These are phyloP conservation scores for Ceyx cyanopectus DNA, from an alignment of 2,113 vertebrate genomes.

Conservation along the genomic window DNA sequence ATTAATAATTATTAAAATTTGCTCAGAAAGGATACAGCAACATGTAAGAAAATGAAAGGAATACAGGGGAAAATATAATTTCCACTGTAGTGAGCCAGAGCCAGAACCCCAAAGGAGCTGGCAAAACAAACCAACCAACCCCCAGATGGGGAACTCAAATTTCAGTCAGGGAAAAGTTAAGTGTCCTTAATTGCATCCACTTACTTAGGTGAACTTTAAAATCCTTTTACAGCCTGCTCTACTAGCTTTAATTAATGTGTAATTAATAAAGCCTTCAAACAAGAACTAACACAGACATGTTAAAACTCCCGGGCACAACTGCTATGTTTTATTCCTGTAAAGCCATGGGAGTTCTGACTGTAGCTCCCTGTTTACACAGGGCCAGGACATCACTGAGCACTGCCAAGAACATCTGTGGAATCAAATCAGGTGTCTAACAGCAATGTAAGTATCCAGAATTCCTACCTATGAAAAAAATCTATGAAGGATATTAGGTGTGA, in stretches of 20 bases:
- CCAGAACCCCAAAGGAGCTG: neutral
- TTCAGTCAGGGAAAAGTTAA: neutral
- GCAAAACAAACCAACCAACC: neutral
- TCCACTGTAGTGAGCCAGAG: neutral
- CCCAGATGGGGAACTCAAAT: fast-evolving
- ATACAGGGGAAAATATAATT: neutral
- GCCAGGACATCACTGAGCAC: neutral
- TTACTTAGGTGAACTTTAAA: neutral
- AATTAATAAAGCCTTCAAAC: neutral
- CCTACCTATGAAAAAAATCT: neutral
- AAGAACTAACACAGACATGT: neutral
- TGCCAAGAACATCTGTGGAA: neutral
- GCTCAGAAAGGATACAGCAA: neutral
- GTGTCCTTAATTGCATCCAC: neutral
- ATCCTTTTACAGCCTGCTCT: neutral
- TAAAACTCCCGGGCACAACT: neutral
- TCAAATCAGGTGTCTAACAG: neutral
- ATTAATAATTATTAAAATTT: neutral
- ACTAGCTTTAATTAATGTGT: neutral
- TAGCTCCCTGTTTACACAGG: neutral
- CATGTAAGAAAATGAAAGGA: neutral
- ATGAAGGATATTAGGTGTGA: neutral
- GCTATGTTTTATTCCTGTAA: neutral
- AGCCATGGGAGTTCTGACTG: neutral
- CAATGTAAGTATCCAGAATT: neutral